These are phyloP conservation scores for Macropus fuliginosus DNA, from an alignment of 2,797 vertebrate genomes.

Conservation along the genomic window DNA sequence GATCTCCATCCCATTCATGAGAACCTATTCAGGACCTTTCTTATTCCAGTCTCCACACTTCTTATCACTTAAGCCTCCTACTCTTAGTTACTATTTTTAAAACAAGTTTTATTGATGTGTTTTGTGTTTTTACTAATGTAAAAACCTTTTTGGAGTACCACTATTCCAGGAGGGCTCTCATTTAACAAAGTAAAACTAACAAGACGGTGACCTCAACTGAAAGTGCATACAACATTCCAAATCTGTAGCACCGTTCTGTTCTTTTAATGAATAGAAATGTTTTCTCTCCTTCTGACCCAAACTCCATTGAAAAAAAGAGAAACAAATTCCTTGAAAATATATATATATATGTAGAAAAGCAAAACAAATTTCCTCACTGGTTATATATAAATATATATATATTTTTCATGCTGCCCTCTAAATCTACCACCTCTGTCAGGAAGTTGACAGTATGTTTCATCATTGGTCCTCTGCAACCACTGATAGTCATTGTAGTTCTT, in stretches of 20 bases:
- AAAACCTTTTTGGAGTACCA: background rate
- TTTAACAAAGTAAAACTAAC: background rate
- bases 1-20: background rate
- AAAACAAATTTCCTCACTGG: background rate
- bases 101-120: background rate
- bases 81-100: background rate
- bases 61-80: background rate
- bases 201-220: background rate
- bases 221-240: background rate
- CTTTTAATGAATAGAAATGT: background rate
- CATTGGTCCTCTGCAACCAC: background rate
- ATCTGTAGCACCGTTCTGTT: background rate
- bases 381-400: background rate
- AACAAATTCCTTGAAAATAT: background rate
- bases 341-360: background rate
- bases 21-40: background rate
- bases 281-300: background rate
- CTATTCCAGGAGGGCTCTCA: background rate
- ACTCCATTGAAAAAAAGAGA: background rate
- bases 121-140: background rate
- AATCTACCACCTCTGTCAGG: background rate
- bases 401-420: background rate
- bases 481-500: background rate
- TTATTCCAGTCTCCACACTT: background rate
- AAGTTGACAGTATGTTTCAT: background rate